Conservation (phyloP, 2,113 vertebrate genomes). For the Pollachius pollachius region DNA sequence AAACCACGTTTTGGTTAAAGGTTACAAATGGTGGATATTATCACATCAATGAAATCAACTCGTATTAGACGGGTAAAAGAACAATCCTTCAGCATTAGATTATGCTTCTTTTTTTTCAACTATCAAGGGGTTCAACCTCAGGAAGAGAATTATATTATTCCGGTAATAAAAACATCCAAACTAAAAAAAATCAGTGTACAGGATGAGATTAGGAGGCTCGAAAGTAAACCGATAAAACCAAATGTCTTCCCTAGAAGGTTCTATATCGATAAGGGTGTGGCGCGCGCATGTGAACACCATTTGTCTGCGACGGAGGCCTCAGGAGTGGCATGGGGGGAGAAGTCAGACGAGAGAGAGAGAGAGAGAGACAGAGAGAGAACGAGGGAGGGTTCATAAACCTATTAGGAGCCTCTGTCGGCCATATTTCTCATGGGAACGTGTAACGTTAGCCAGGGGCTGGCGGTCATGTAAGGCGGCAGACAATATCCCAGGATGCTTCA, state of each 20-base stretch:
- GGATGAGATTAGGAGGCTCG: background rate
- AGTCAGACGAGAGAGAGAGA: slow-evolving; percentile 7
- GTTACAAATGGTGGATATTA: too few species aligned
- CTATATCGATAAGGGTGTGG: background rate
- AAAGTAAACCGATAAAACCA: too few species aligned
- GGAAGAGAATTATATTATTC: too few species aligned
- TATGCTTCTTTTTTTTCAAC: too few species aligned
- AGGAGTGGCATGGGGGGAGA: background rate
- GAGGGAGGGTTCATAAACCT: slow-evolving; percentile 14
- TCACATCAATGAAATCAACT: too few species aligned
- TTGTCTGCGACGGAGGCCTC: slow-evolving; percentile 1
- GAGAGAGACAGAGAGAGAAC: too few species aligned
- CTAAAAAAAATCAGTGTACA: background rate
- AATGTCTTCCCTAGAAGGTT: too few species aligned
- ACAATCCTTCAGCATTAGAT: too few species aligned
- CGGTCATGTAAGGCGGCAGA: slow-evolving; percentile 3
- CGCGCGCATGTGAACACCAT: background rate
- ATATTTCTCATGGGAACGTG: background rate
- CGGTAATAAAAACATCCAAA: too few species aligned
- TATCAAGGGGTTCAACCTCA: too few species aligned
- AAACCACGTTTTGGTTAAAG: too few species aligned
- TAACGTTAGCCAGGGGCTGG: background rate
- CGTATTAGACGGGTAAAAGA: too few species aligned
- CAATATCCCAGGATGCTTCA: slow-evolving; percentile 23
- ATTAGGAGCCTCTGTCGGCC: background rate